phyloP scores from a whole-genome alignment of 2,888 invertebrate species.

The Conus canariensis region DNA sequence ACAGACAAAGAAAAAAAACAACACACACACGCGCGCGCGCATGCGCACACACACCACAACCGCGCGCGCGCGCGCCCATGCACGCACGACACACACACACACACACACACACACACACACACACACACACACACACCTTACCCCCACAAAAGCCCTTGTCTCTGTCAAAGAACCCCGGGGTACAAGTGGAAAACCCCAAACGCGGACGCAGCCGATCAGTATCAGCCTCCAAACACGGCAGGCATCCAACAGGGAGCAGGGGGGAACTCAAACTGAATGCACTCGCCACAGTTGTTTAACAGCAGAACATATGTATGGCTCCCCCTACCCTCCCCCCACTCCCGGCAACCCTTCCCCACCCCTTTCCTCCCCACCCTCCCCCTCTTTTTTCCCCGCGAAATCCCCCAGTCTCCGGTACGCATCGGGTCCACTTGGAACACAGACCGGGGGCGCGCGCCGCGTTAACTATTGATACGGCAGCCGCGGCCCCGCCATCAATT shows the following conservation, averaged over 20 bases:
- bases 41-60: too few species aligned
- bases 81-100: too few species aligned
- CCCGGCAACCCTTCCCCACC: background rate
- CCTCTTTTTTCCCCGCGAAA: background rate
- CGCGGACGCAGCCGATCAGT: background rate
- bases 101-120: too few species aligned
- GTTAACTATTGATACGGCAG: constrained; percentile 48
- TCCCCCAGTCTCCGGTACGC: too few species aligned
- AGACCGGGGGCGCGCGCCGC: constrained; percentile 19
- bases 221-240: background rate
- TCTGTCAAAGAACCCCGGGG: too few species aligned
- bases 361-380: background rate
- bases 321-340: background rate
- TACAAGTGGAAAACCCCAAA: too few species aligned
- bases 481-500: constrained; percentile 47
- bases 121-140: too few species aligned
- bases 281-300: background rate
- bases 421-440: background rate
- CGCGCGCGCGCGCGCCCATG: too few species aligned
- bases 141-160: too few species aligned
- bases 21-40: too few species aligned
- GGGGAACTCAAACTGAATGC: background rate
- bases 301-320: background rate
- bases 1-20: too few species aligned
- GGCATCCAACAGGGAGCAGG: background rate